Evolutionary conservation across 2,113 vertebrate genomes (phyloP).

Genomic region (Neogobius melanostomus): DNA sequence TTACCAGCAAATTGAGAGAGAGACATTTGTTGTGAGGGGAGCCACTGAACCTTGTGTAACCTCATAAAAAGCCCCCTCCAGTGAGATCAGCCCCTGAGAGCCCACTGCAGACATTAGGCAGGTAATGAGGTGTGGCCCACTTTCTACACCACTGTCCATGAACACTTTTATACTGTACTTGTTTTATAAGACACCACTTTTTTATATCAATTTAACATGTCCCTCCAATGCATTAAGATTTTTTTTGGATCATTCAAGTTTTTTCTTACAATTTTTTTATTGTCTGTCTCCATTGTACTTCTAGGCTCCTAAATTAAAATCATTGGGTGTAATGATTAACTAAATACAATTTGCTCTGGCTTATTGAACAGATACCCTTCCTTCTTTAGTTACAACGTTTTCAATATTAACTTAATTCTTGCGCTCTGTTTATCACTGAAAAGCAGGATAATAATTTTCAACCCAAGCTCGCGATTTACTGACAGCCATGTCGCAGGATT

Average conservation of each 20-base stretch:
- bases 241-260: neutral
- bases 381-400: too few species aligned
- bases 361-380: too few species aligned
- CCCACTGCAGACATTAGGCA: neutral
- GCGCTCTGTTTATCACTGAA: too few species aligned
- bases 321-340: too few species aligned
- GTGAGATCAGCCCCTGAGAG: neutral
- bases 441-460: constrained; percentile 13
- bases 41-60: constrained; percentile 1
- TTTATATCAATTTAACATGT: neutral
- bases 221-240: neutral
- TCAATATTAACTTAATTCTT: too few species aligned
- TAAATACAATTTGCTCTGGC: too few species aligned
- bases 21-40: constrained; percentile 2
- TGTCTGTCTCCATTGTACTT: neutral
- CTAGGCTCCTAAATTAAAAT: neutral
- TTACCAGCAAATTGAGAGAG: neutral
- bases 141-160: neutral
- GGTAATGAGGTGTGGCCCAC: neutral
- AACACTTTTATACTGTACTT: neutral
- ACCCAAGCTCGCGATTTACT: constrained; percentile 6
- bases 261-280: neutral
- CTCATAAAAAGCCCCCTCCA: neutral
- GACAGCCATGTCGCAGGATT: constrained; percentile 16
- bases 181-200: neutral